Percentiles rank a stretch among this genome's conserved stretches.
phyloP scores from a whole-genome alignment of 2,888 invertebrate genomes.

The Lymantria dispar region DNA sequence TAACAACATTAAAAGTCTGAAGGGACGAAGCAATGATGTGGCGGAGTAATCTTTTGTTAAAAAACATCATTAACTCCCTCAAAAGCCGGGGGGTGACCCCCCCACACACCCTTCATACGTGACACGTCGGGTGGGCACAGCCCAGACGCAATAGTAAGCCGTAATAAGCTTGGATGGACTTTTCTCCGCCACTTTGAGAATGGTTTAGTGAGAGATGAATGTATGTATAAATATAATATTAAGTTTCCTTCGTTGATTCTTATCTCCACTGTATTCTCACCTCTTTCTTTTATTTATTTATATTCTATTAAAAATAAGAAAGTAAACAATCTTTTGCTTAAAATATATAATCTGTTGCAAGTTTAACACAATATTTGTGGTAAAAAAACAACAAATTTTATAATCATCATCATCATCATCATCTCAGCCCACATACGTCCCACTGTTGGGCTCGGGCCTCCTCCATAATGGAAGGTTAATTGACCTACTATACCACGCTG shows the following conservation, averaged over 20 bases:
- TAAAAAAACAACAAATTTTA: too few species aligned
- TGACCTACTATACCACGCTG: too few species aligned
- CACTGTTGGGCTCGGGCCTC: too few species aligned
- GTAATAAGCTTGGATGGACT: conserved; percentile 36
- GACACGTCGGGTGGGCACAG: conserved; percentile 20
- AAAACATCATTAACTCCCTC: conserved; percentile 35
- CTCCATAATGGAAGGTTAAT: too few species aligned
- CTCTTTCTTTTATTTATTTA: too few species aligned
- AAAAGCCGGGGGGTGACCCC: conserved; percentile 1
- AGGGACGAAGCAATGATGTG: conserved; percentile 30
- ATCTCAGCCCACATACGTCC: too few species aligned
- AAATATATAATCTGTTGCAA: too few species aligned
- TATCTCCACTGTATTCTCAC: neutral
- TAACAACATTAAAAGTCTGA: conserved; percentile 8
- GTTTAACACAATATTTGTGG: too few species aligned
- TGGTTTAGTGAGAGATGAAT: conserved; percentile 4
- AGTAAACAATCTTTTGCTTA: too few species aligned
- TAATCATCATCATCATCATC: too few species aligned
- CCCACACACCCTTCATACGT: conserved; percentile 26
- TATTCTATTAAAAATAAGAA: too few species aligned
- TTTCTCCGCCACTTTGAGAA: conserved; percentile 29
- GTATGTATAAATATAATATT: conserved; percentile 4
- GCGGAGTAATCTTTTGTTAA: conserved; percentile 40
- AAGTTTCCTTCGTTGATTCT: neutral
- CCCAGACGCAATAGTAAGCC: conserved; percentile 38